Evolutionary conservation across 2,797 vertebrate species (phyloP).

Genomic region (Chiroxiphia lanceolata): DNA sequence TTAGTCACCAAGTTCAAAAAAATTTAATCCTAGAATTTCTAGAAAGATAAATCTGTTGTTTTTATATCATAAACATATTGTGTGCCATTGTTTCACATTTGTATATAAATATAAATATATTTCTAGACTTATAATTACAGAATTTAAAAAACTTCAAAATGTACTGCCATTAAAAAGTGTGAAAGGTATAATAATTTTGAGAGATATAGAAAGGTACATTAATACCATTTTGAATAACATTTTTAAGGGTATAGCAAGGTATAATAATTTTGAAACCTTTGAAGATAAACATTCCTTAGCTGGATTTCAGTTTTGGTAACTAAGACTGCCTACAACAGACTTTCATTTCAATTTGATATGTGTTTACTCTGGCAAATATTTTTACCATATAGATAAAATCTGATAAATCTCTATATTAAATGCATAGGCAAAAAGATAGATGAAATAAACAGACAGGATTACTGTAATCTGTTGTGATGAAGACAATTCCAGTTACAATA

Average conservation of each 20-base stretch:
- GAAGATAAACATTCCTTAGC: not conserved
- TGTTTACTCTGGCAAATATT: not conserved
- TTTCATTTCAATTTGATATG: not conserved
- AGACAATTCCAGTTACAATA: not conserved
- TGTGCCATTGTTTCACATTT: not conserved
- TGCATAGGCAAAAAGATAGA: not conserved
- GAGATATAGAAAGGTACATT: not conserved
- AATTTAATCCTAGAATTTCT: not conserved
- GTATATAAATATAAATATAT: not conserved
- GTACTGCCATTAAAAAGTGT: not conserved
- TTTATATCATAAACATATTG: not conserved
- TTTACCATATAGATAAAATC: too few relatives aligned
- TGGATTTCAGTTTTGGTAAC: not conserved
- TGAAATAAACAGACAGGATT: not conserved
- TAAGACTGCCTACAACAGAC: not conserved
- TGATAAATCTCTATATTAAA: not conserved
- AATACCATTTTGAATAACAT: not conserved
- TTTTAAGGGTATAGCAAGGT: not conserved
- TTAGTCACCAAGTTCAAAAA: not conserved
- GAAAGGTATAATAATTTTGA: not conserved
- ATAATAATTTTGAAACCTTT: not conserved
- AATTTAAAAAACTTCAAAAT: not conserved
- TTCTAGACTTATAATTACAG: not conserved
- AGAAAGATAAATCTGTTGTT: not conserved
- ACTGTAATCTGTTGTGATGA: not conserved